Evolutionary conservation across 2,888 invertebrate species (phyloP).

Genomic region (Agonopterix alstromeriana): DNA sequence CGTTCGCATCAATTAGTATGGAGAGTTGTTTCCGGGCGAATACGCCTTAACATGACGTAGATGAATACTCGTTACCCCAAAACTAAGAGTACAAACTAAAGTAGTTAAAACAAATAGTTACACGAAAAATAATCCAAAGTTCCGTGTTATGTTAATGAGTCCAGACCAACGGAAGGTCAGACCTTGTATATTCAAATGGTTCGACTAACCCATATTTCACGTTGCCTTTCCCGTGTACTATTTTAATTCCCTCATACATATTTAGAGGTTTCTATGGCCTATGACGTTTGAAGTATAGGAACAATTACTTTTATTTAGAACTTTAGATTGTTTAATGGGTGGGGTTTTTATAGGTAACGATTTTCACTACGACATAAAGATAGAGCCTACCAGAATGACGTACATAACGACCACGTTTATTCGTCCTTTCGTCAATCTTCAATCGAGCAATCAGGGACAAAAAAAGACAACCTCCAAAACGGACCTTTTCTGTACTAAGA

Average conservation of each 20-base stretch:
- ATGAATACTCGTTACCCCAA: too few relatives aligned
- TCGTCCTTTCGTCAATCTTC: too few relatives aligned
- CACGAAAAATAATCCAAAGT: neutral
- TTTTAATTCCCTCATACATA: slow-evolving; percentile 65
- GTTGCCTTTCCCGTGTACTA: slow-evolving; percentile 36
- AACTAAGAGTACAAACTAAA: neutral
- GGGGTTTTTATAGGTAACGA: neutral
- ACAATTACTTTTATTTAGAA: slow-evolving; percentile 21
- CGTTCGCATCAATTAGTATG: too few relatives aligned
- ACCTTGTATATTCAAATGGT: slow-evolving; percentile 48
- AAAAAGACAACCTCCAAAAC: too few relatives aligned
- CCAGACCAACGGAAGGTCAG: slow-evolving; percentile 43
- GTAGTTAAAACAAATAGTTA: neutral
- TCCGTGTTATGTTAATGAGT: slow-evolving; percentile 28
- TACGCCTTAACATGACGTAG: too few relatives aligned
- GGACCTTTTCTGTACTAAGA: too few relatives aligned
- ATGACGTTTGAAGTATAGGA: slow-evolving; percentile 31
- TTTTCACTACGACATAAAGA: neutral
- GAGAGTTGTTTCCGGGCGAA: too few relatives aligned
- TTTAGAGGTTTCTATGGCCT: slow-evolving; percentile 35
- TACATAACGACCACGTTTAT: too few relatives aligned
- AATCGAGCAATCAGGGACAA: too few relatives aligned
- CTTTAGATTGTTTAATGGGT: neutral
- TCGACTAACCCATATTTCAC: slow-evolving; percentile 39
- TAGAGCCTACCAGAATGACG: too few relatives aligned